Evolutionary conservation across 2,888 invertebrate species (phyloP).

Genomic region (Microctonus hyperodae): DNA sequence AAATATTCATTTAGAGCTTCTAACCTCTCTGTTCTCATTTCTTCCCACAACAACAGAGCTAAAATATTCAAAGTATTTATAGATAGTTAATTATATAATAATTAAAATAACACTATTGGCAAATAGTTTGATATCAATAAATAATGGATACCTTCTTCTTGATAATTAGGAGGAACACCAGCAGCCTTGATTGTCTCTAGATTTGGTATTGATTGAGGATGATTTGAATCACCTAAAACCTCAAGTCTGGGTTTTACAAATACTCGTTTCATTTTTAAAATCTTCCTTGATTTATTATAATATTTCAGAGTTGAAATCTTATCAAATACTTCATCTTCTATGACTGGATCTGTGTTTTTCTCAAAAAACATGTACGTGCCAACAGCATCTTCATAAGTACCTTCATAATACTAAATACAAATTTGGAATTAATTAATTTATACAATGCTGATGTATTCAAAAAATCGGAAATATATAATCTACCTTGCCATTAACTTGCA

Average conservation of each 20-base stretch:
- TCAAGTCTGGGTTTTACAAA: slow-evolving; percentile 66
- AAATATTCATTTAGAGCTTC: slow-evolving; percentile 50
- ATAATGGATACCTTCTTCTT: slow-evolving; percentile 43
- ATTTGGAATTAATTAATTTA: background rate
- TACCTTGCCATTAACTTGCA: slow-evolving; percentile 74
- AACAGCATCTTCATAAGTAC: slow-evolving; percentile 72
- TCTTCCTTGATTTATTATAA: slow-evolving; percentile 71
- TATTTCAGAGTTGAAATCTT: slow-evolving; percentile 69
- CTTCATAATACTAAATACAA: slow-evolving; percentile 64
- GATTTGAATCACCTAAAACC: slow-evolving; percentile 54
- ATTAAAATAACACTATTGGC: slow-evolving; percentile 1
- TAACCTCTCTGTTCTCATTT: slow-evolving; percentile 48
- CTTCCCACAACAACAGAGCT: slow-evolving; percentile 53
- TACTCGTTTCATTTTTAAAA: slow-evolving; percentile 72
- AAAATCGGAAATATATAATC: slow-evolving; percentile 1
- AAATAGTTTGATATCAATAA: background rate
- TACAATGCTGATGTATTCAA: background rate
- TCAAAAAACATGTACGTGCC: slow-evolving; percentile 81
- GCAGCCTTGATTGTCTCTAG: slow-evolving; percentile 48
- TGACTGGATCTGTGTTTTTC: slow-evolving; percentile 65
- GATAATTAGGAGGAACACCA: slow-evolving; percentile 54
- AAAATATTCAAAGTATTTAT: background rate
- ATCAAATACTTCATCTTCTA: slow-evolving; percentile 63
- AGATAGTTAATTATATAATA: background rate
- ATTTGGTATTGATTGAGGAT: slow-evolving; percentile 51